Evolutionary conservation across 2,113 vertebrate species (phyloP), one percentile per base, ranked within the genome.

Genomic region (Xenopus borealis): DNA sequence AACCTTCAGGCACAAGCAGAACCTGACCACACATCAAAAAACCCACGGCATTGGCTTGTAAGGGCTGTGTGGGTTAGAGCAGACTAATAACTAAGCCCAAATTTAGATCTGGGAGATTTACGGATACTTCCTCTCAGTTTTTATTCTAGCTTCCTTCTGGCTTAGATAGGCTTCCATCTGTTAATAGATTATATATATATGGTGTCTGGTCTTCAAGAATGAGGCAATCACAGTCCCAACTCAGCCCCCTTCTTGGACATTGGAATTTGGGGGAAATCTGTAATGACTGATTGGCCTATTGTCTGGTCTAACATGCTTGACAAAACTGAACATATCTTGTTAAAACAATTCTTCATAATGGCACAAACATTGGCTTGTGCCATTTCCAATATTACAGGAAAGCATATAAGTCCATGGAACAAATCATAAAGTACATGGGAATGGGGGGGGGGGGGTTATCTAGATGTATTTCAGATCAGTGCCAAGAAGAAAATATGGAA

Each of bases 11-110:
- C 73, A 76, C 57, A 75, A 75, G 19, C 73, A 76, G 59, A 76
- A 76, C 30, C 73, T 76, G 8, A 69, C 72, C 45, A 75, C 72
- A 12, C 73, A 76, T 44, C 73, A 76, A 12, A 76, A 76, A 47
- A 76, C 65, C 12, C 73, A 76, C 12, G 73, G 73, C 1, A 69
- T 76, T 12, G 73, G 73, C 14, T 62, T 70, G 58, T 76, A 18
- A 57, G 44, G 57, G 23, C 27, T 40, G 14, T 14, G 9, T 11
- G 19, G 10, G 7, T 55, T 8, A 55, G 14, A n/a, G 1, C 17
- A 55, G 16, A n/a, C 47, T 50, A 5, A 7, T 55, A 16, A 55
- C 17, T 55, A 3, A n/a, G 46, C 46, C 46, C 10, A 50, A 50
- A 40, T 9, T 40, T 6, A 40, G 33, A 40, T 40, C 6, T 40